Percentiles rank a stretch among this genome's conserved stretches.
Conservation (phyloP, 2,113 vertebrate species). For the Amphiprion percula region DNA sequence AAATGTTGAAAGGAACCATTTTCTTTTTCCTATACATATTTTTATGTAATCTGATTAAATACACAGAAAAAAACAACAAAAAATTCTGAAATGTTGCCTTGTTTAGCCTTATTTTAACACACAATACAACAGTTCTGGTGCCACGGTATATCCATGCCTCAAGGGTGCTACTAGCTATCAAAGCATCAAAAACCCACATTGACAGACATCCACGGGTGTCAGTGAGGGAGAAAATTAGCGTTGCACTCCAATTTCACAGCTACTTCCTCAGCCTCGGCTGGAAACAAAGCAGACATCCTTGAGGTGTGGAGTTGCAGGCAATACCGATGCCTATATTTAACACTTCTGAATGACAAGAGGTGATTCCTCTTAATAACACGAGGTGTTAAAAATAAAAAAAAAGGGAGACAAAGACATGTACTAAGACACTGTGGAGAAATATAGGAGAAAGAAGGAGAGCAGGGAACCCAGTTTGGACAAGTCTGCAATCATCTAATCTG, state of each 20-base stretch:
- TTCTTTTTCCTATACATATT: background rate
- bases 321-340: conserved; percentile 3
- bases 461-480: conserved; percentile 41
- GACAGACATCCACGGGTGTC: conserved; percentile 55
- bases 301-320: conserved; percentile 31
- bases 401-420: conserved; percentile 40
- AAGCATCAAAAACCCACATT: conserved; percentile 60
- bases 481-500: conserved; percentile 69
- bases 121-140: conserved; percentile 5
- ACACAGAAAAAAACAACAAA: background rate
- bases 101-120: background rate
- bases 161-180: conserved; percentile 38
- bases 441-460: conserved; percentile 20
- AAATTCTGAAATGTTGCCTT: background rate
- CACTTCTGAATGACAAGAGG: conserved; percentile 31
- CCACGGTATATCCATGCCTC: conserved; percentile 6
- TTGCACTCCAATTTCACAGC: conserved; percentile 58
- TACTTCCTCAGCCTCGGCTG: conserved; percentile 33
- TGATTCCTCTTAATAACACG: conserved; percentile 25
- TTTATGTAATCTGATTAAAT: background rate
- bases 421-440: conserved; percentile 14
- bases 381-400: conserved; percentile 20
- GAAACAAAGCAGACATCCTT: conserved; percentile 53
- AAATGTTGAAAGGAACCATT: background rate
- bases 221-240: conserved; percentile 66